phyloP scores from a whole-genome alignment of 2,113 vertebrate genomes.

The Protobothrops flavoviridis region DNA sequence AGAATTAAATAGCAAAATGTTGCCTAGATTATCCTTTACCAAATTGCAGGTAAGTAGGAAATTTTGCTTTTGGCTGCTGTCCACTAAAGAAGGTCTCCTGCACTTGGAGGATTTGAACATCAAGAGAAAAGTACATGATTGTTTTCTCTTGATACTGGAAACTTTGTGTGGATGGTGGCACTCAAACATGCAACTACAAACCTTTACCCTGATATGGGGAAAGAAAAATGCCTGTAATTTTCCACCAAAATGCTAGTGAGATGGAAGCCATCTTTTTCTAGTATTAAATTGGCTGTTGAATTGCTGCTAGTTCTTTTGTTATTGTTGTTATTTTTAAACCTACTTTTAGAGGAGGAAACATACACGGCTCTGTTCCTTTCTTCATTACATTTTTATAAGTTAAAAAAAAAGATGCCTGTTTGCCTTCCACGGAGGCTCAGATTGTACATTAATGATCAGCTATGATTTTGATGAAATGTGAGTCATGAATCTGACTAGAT shows the following conservation, averaged over 20 bases:
- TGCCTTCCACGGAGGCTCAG: background rate
- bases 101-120: background rate
- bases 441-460: background rate
- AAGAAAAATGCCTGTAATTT: background rate
- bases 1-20: background rate
- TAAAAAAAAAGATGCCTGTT: background rate
- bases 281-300: background rate
- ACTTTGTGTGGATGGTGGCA: background rate
- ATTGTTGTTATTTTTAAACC: background rate
- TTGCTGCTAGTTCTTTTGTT: background rate
- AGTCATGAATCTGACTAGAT: background rate
- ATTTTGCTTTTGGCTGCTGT: background rate
- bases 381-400: background rate
- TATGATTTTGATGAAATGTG: background rate
- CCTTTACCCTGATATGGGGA: background rate
- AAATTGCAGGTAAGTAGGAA: background rate
- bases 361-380: background rate
- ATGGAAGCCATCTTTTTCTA: background rate
- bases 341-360: background rate
- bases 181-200: background rate
- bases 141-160: background rate
- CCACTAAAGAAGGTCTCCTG: background rate
- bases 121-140: background rate
- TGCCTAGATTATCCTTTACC: background rate
- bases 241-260: background rate